A percentile compares a stretch with the other conserved stretches of the same genome.
phyloP scores from a whole-genome alignment of 2,113 vertebrate genomes.

The Carettochelys insculpta region DNA sequence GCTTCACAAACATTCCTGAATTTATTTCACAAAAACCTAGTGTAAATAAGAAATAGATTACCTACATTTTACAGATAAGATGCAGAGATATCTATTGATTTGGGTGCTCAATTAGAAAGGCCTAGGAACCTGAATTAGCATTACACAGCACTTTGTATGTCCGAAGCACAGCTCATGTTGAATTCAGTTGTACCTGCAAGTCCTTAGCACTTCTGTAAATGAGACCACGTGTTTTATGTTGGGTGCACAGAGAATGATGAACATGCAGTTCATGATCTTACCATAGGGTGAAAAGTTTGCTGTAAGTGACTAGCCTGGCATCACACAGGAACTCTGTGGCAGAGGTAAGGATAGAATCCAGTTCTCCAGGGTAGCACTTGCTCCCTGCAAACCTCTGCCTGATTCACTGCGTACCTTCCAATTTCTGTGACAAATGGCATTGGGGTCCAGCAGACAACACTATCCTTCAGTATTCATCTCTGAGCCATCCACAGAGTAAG shows the following conservation, averaged over 20 bases:
- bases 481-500: not conserved
- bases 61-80: not conserved
- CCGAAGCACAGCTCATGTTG: not conserved
- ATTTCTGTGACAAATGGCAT: constrained; percentile 4
- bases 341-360: not conserved
- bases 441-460: not conserved
- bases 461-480: not conserved
- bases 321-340: not conserved
- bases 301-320: not conserved
- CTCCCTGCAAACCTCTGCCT: not conserved
- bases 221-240: not conserved
- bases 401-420: not conserved
- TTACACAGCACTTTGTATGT: not conserved
- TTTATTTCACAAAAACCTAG: not conserved
- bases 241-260: fast-evolving
- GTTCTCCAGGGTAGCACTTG: not conserved
- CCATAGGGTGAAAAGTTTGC: not conserved
- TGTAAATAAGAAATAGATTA: not conserved
- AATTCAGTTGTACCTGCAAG: not conserved
- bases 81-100: not conserved
- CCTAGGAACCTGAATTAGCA: not conserved
- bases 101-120: not conserved
- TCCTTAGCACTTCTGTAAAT: not conserved
- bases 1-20: not conserved
- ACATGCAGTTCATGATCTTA: not conserved